A percentile compares a stretch with the other conserved stretches of the same genome.
Evolutionary conservation across 2,888 invertebrate species (phyloP).

Genomic region (Biston betularia): DNA sequence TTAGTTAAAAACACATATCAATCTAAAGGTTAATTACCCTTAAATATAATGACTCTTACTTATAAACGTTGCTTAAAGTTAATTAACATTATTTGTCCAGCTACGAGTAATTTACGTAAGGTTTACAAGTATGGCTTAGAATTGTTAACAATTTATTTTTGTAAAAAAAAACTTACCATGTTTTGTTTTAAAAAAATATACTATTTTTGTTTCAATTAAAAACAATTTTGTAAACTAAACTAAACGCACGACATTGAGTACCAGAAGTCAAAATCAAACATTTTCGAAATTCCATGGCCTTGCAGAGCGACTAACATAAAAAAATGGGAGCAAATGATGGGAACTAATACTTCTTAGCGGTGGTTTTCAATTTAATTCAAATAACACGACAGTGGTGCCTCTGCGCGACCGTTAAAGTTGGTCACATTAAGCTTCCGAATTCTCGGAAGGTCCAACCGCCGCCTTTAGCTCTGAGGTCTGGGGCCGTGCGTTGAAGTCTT

Average conservation of each 20-base stretch:
- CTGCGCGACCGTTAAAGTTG: not conserved
- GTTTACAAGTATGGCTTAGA: too few relatives aligned
- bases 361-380: not conserved
- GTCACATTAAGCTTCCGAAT: conserved; percentile 2
- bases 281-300: not conserved
- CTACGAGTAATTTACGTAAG: too few relatives aligned
- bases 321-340: not conserved
- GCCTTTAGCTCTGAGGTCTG: conserved; percentile 18
- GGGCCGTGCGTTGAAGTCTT: conserved; percentile 34
- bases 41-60: too few relatives aligned
- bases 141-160: too few relatives aligned
- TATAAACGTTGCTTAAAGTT: too few relatives aligned
- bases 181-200: not conserved
- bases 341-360: not conserved
- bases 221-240: not conserved
- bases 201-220: too few relatives aligned
- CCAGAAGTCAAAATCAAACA: not conserved
- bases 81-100: too few relatives aligned
- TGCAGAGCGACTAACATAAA: not conserved
- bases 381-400: not conserved
- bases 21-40: too few relatives aligned
- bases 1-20: too few relatives aligned
- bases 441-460: conserved; percentile 28
- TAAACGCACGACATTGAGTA: conserved; percentile 9
- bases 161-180: too few relatives aligned